A percentile compares a stretch with the other conserved stretches of the same genome.
Conservation (phyloP, 2,797 vertebrate genomes). For the Nyctibius grandis region DNA sequence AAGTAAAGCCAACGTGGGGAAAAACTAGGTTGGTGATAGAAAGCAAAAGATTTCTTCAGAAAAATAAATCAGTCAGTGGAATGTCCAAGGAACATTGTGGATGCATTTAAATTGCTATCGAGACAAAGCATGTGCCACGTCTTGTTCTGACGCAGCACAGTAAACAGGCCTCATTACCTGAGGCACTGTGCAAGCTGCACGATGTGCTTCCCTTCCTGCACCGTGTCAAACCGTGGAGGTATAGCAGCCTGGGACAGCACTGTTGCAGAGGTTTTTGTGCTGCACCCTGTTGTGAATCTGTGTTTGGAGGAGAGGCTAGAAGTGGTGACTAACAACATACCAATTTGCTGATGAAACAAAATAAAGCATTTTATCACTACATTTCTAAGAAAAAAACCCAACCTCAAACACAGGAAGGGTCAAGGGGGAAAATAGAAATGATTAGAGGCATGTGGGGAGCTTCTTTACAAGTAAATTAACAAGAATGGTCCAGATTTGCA, state of each 20-base stretch:
- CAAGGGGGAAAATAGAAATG: constrained; percentile 56
- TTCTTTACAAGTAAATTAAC: constrained; percentile 47
- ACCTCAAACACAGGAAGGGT: constrained; percentile 9
- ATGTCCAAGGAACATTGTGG: not conserved
- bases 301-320: not conserved
- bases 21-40: not conserved
- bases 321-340: not conserved
- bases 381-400: constrained; percentile 9
- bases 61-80: not conserved
- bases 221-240: fast-evolving
- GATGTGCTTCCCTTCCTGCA: not conserved
- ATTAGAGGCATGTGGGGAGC: constrained; percentile 51
- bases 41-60: not conserved
- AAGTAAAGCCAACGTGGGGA: not conserved
- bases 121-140: not conserved
- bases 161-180: not conserved
- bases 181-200: fast-evolving
- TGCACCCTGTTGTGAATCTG: not conserved
- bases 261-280: not conserved
- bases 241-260: not conserved
- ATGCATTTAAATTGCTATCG: not conserved
- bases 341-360: constrained; percentile 18
- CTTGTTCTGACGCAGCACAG: not conserved
- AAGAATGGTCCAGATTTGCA: constrained; percentile 54
- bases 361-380: not conserved